Evolutionary conservation across 1,140 invertebrate species (phyloP).

Genomic region (Brachionus koreanus): DNA sequence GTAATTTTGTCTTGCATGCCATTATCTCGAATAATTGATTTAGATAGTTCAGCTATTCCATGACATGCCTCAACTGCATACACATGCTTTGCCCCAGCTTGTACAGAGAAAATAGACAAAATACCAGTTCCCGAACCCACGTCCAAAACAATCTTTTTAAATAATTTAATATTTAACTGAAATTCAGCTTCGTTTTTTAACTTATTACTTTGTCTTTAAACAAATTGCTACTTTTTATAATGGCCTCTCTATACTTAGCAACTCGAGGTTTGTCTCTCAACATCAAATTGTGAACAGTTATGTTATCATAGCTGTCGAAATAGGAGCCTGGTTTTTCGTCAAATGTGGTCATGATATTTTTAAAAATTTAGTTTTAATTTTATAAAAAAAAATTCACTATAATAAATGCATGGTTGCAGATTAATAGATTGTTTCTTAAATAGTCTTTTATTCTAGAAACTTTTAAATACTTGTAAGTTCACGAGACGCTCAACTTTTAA

Average conservation of each 20-base stretch:
- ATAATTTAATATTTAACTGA: background rate
- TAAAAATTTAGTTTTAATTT: background rate
- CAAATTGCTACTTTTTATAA: slow-evolving; percentile 51
- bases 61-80: slow-evolving; percentile 97
- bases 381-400: background rate
- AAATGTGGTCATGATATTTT: slow-evolving; percentile 3
- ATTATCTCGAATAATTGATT: slow-evolving; percentile 83
- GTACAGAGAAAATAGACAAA: slow-evolving; percentile 93
- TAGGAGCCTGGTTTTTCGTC: slow-evolving; percentile 26
- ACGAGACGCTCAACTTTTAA: background rate
- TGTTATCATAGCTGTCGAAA: slow-evolving; percentile 42
- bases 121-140: slow-evolving; percentile 83
- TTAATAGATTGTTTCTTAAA: background rate
- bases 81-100: slow-evolving; percentile 90
- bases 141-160: slow-evolving; percentile 75
- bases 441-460: background rate
- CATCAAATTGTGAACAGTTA: slow-evolving; percentile 37
- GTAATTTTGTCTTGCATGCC: slow-evolving; percentile 67
- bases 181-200: background rate
- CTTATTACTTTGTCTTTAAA: slow-evolving; percentile 52
- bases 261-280: slow-evolving; percentile 22
- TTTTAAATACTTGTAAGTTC: background rate
- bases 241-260: slow-evolving; percentile 52
- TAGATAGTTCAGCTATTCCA: slow-evolving; percentile 92
- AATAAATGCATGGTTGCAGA: background rate